Percentiles rank a stretch among this genome's conserved stretches.
Evolutionary conservation across 2,113 vertebrate genomes (phyloP).

Genomic region (Talpa occidentalis): DNA sequence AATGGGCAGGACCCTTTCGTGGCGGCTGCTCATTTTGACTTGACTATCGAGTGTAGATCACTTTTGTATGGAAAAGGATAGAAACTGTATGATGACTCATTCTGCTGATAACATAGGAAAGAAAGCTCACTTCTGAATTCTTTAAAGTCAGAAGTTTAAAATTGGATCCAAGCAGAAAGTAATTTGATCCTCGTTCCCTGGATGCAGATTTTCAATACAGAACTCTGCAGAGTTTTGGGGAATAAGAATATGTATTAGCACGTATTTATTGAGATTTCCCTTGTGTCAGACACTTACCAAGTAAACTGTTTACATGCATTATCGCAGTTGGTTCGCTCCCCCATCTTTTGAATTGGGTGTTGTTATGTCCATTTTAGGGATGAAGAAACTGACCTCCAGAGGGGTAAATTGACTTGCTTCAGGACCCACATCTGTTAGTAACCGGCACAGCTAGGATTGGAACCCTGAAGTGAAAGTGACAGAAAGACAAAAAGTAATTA

Average conservation of each 20-base stretch:
- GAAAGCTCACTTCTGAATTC: neutral
- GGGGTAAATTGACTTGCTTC: neutral
- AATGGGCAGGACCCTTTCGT: neutral
- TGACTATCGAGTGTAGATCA: neutral
- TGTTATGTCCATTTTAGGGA: neutral
- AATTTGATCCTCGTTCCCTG: neutral
- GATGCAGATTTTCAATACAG: slow-evolving; percentile 51
- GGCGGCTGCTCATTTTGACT: neutral
- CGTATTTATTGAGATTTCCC: slow-evolving; percentile 54
- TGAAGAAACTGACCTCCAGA: neutral
- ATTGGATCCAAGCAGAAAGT: neutral
- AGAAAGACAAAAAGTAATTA: neutral
- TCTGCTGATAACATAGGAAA: neutral
- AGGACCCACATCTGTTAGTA: neutral
- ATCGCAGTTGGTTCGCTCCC: neutral
- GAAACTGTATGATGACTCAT: neutral
- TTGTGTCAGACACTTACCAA: neutral
- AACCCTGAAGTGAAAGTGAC: neutral
- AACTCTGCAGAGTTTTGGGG: slow-evolving; percentile 49
- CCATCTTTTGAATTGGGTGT: neutral
- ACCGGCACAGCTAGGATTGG: neutral
- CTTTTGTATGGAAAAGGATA: neutral
- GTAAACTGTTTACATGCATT: neutral
- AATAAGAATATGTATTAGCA: slow-evolving; percentile 36
- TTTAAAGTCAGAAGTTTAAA: neutral